phyloP scores from a whole-genome alignment of 2,113 vertebrate species.

The Hemiprocne comata region DNA sequence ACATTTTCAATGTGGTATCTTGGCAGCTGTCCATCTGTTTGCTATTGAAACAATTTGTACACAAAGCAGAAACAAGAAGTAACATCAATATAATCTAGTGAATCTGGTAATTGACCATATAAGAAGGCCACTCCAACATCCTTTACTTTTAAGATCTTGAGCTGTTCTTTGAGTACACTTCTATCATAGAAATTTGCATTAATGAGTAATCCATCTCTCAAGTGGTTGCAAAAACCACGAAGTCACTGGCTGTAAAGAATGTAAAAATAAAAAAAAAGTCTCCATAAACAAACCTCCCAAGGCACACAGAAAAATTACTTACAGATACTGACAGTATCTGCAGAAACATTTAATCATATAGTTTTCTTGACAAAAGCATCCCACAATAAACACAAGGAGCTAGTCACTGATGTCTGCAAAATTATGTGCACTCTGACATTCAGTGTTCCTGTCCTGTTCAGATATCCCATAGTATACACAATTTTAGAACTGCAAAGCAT shows the following conservation, averaged over 20 bases:
- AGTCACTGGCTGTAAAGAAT: neutral
- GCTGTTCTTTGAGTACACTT: neutral
- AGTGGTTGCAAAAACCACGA: neutral
- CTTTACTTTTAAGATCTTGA: neutral
- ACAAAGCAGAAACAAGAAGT: neutral
- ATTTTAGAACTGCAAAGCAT: neutral
- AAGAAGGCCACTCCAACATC: neutral
- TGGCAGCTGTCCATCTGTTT: neutral
- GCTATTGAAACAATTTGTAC: neutral
- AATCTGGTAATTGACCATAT: neutral
- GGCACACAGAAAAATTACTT: neutral
- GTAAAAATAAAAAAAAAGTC: neutral
- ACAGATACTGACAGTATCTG: neutral
- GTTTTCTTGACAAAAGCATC: neutral
- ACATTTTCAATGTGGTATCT: neutral
- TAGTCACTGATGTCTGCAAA: neutral
- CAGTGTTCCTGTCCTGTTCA: neutral
- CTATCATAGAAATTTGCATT: neutral
- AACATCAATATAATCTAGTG: neutral
- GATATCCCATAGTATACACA: neutral
- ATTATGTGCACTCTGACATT: neutral
- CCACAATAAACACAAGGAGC: neutral
- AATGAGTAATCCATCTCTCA: neutral
- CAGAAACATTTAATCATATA: neutral
- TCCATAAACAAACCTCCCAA: neutral